Evolutionary conservation across 2,888 invertebrate species (phyloP), one percentile per base, ranked within the genome.

Genomic region (Ceramica pisi): DNA sequence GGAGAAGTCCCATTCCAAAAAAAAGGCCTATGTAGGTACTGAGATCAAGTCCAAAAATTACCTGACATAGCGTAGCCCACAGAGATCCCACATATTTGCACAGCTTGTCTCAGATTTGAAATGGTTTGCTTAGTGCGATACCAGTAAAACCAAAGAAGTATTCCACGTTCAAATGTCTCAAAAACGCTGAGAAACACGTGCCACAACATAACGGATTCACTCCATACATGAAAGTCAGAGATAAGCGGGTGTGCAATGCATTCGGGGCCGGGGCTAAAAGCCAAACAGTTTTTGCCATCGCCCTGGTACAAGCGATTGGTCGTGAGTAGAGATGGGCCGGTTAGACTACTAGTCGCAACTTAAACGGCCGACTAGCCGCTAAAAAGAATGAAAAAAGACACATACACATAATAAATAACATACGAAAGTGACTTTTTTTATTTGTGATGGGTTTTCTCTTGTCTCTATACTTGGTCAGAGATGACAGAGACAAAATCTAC

Each of bases 161-260:
- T 26, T 26, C 16, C 14, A 38, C 1, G 19, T 57, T 14, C 19
- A n/a, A 46, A 56, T 8, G 46, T 19, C 55, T 44, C 21, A 60
- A 74, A 31, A 62, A 31, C 35, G 14, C 44, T n/a, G 4, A 6
- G 7, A 64, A 78, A 44, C 79, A 73, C 62, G 66, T 59, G 46
- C 69, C 59, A 68, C 48, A 60, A 69, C 26, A 64, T 63, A 66
- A 61, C 70, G 51, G 57, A 75, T 78, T 75, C 66, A 50, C 53
- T 63, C 67, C 66, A 71, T 72, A 66, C 76, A 65, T 64, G 74
- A 64, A 59, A 79, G 65, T 62, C 62, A 51, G 7, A 69, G 71
- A 72, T 71, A 81, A 71, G 71, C 78, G 65, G 44, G 48, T 56
- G 67, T 71, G 67, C 66, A 66, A 69, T 81, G 64, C 81, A 77